Base-by-base conservation (phyloP, 2,888 invertebrate species). In the Orthonevra nobilis region DNA sequence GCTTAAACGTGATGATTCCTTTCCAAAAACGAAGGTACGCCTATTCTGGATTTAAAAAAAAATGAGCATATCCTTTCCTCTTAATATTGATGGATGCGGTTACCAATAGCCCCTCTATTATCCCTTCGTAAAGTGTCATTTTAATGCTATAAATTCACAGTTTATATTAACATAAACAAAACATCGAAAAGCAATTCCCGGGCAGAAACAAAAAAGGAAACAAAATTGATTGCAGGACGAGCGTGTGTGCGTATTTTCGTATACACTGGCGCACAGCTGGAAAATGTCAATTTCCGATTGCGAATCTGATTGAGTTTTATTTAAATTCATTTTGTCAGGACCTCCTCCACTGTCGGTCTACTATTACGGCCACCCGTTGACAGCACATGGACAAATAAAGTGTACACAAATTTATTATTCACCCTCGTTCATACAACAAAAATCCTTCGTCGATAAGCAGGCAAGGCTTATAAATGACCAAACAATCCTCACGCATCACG, bases 231-330 rank as follows among this genome's bases (percentile, higher is more conserved):
- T 66, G 30, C 38, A 38, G 61, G 34, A 60, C 63, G 44, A 28
- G 42, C 56, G 44, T 44, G 52, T 54, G 52, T 28, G 34, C 54
- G 56, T 52, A 69, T 69, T 50, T 60, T 34, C 73, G 58, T 73
- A 60, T 60, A 52, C 44, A 30, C 23, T 14, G 38, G 50, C 20
- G 14, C 70, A 60, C 69, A 81, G 63, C 73, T 66, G 63, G 81
- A 74, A 82, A 82, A 82, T 72, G 70, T 66, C 72, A 81, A 72
- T 66, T 79, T 81, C 52, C 60, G 64, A 82, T 81, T 82, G 81
- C 70, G 50, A 75, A 46, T 70, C 46, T 63, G 74, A 72, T 72
- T 81, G 73, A 56, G 73, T 81, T 72, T 56, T 58, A 74, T 81
- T 79, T 73, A 73, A 73, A 79, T 63, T 79, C 64, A 63, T 68